Evolutionary conservation across 2,113 vertebrate species (phyloP), one percentile per base, ranked within the genome.

Genomic region (Gallinago undulata): DNA sequence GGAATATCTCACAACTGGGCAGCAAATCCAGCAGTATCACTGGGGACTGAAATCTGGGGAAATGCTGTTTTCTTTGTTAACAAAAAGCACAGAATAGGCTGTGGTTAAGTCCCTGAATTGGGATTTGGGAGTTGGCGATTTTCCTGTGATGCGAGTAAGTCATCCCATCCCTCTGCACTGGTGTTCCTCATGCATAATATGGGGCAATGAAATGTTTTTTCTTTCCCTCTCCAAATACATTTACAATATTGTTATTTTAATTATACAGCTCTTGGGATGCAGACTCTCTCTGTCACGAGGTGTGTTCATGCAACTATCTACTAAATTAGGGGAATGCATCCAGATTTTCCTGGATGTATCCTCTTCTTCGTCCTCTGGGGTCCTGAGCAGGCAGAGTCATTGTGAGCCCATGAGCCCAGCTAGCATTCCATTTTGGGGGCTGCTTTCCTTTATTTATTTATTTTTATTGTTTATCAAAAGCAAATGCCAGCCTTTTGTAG

Each of bases 21-120:
- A 91, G 81, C 77, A 84, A 93, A 90, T 87, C 89, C 77, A 86
- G 43, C 69, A 51, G 31, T 70, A 60, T 87, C 50, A 25, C 84
- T 79, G 25, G 84, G 80, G 53, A 72, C 18, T 13, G 24, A 91
- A 89, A 87, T 78, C 31, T 15, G 63, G 43, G 70, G 53, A 82
- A 93, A 92, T 91, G 73, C 73, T 89, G 87, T 69, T 89, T 92
- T 66, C 83, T 90, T 96, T 96, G 85, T 92, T 95, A 94, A 69
- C 10, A 76, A 41, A 87, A 89, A 87, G 50, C 45, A 79, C 27
- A 68, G 80, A 92, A 51, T 19, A 78, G 45, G 43, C 56, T 78
- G 45, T 82, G 60, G 48, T 53, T 55, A 83, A 84, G 76, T 68
- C 60, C 35, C 76, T 81, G 66, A 73, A 31, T 2, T 84, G 91